A percentile compares a stretch with the other conserved stretches of the same genome.
Evolutionary conservation across 2,888 invertebrate genomes (phyloP).

Genomic region (Nowickia ferox): DNA sequence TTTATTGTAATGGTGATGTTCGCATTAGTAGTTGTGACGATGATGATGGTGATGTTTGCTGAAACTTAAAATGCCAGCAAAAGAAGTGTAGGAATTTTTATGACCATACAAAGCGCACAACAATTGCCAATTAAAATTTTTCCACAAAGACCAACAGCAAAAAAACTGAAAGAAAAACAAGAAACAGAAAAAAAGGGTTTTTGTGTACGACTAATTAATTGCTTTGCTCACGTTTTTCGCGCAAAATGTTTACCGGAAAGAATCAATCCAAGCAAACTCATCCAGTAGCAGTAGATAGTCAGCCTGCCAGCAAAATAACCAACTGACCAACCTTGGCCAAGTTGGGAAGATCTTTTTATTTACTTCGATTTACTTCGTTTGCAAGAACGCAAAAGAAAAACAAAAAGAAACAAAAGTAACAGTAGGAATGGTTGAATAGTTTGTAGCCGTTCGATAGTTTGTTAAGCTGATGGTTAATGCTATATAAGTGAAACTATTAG

Average conservation of each 20-base stretch:
- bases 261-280: slow-evolving; percentile 75
- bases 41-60: slow-evolving; percentile 56
- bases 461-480: slow-evolving; percentile 47
- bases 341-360: slow-evolving; percentile 59
- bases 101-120: slow-evolving; percentile 79
- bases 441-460: slow-evolving; percentile 31
- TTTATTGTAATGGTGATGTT: slow-evolving; percentile 50
- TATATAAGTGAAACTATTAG: slow-evolving; percentile 61
- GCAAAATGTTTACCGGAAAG: slow-evolving; percentile 76
- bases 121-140: slow-evolving; percentile 81
- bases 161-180: slow-evolving; percentile 11
- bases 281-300: slow-evolving; percentile 20
- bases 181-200: slow-evolving; percentile 76
- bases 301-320: slow-evolving; percentile 14
- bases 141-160: slow-evolving; percentile 74
- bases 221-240: slow-evolving; percentile 79
- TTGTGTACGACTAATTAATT: slow-evolving; percentile 80
- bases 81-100: slow-evolving; percentile 77
- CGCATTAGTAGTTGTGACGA: slow-evolving; percentile 43
- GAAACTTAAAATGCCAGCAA: slow-evolving; percentile 68
- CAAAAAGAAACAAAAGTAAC: neutral
- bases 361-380: slow-evolving; percentile 5
- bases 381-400: neutral
- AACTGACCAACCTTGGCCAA: slow-evolving; percentile 58
- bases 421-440: slow-evolving; percentile 14